phyloP scores from a whole-genome alignment of 2,888 invertebrate genomes.

The Drosophila meridionalis region DNA sequence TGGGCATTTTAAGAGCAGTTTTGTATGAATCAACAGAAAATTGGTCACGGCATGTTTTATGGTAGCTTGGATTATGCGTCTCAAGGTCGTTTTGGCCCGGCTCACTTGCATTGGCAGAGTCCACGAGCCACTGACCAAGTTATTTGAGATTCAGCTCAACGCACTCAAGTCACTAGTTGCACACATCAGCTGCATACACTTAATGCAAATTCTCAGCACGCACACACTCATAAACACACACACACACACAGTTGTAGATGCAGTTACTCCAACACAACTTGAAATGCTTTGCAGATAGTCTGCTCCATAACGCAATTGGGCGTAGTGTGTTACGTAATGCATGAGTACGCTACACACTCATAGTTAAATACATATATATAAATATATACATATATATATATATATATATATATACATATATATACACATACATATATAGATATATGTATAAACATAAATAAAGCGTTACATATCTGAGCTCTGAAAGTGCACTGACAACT shows the following conservation, averaged over 20 bases:
- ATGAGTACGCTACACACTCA: conserved; percentile 19
- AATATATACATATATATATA: conserved; percentile 16
- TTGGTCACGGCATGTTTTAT: conserved; percentile 62
- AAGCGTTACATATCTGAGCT: conserved; percentile 69
- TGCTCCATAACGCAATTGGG: conserved; percentile 68
- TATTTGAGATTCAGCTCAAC: conserved; percentile 50
- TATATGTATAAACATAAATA: conserved; percentile 57
- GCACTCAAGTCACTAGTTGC: conserved; percentile 44
- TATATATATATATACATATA: conserved; percentile 24
- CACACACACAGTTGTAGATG: conserved; percentile 16
- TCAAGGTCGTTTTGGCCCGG: conserved; percentile 61
- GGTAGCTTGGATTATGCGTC: conserved; percentile 54
- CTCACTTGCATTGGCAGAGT: conserved; percentile 20
- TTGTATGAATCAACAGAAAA: conserved; percentile 49
- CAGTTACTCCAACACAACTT: conserved; percentile 24
- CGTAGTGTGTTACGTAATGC: conserved; percentile 71
- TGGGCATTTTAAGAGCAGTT: conserved; percentile 35
- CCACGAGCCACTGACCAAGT: conserved; percentile 47
- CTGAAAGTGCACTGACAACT: conserved; percentile 78
- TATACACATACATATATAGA: conserved; percentile 10
- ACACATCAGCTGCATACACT: conserved; percentile 14
- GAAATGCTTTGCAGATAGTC: conserved; percentile 27
- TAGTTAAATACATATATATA: conserved; percentile 24
- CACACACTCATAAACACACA: conserved; percentile 29
- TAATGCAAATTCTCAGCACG: conserved; percentile 62